Evolutionary conservation across 2,888 invertebrate species (phyloP), one percentile per base, ranked within the genome.

Genomic region (Andrena dorsata): DNA sequence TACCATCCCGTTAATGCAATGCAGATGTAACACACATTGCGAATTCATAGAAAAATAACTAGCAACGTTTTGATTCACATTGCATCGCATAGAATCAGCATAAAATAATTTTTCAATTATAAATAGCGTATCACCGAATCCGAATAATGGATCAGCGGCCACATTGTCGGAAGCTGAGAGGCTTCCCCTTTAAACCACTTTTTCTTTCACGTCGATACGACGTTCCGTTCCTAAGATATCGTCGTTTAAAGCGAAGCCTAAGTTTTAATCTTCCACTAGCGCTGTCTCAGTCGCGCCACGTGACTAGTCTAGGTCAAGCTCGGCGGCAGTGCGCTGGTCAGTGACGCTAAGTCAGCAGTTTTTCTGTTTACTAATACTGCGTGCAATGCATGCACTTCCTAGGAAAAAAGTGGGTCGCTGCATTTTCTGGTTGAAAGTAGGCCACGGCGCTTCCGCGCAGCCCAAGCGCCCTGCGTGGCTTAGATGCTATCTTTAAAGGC

Each of bases 1-100:
- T 80, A 80, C 78, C 60, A 65, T 47, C 61, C 78, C 78, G 72
- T 78, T 78, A 71, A 53, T 61, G 56, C 4, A 41, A 13, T 41
- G 3, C 41, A 3, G 41, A 13, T 16, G 20, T 0, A 8, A 7
- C 26, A 2, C 23, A 6, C 13, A 13, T 32, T 28, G 30, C 16
- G 6, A 16, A 51, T 2, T 20, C 4, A 56, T 56, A 26, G 20
- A 23, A 23, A 23, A 20, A 56, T 56, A 56, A 41, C 13, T 41
- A 41, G 41, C 41, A 41, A 41, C 41, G 41, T 13, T 41, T 41
- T 13, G 0, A 41, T 41, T 10, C 41, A 41, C 41, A 13, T 13
- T 41, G 41, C 10, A 53, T 7, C 8, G 8, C 53, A 26, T 23
- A 51, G 20, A 51, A 51, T 20, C 8, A 20, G 8, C 8, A 20